phyloP scores from a whole-genome alignment of 2,888 invertebrate species.

The Tribolium freemani region DNA sequence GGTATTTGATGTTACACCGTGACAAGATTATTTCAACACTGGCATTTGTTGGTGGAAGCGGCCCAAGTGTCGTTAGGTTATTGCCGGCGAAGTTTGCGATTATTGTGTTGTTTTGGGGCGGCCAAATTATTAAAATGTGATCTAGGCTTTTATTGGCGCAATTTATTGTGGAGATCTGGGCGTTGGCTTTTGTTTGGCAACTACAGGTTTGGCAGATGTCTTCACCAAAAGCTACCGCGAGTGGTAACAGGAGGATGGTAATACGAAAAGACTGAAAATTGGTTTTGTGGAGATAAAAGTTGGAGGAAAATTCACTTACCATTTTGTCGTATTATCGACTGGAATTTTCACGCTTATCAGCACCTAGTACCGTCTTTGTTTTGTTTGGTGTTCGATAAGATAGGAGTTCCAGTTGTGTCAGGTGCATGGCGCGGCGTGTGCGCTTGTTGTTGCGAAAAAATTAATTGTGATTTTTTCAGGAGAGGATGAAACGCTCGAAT shows the following conservation, averaged over 20 bases:
- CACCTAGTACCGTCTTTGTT: not conserved
- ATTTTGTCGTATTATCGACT: not conserved
- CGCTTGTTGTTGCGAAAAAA: not conserved
- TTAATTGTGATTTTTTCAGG: slow-evolving; percentile 65
- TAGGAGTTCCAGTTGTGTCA: not conserved
- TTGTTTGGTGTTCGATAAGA: not conserved
- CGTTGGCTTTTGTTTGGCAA: not conserved
- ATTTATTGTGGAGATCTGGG: slow-evolving; percentile 15
- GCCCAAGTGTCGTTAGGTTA: slow-evolving; percentile 65
- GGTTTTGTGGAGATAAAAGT: not conserved
- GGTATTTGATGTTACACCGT: slow-evolving; percentile 70
- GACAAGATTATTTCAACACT: slow-evolving; percentile 71
- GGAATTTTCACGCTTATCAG: not conserved
- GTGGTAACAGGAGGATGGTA: not conserved
- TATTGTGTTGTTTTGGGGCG: slow-evolving; percentile 52
- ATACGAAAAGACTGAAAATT: not conserved
- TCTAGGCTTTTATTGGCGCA: slow-evolving; percentile 38
- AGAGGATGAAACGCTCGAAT: slow-evolving; percentile 73
- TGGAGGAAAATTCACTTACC: not conserved
- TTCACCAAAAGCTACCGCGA: not conserved
- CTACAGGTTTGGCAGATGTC: slow-evolving; percentile 10
- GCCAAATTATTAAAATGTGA: slow-evolving; percentile 60
- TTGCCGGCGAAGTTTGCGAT: slow-evolving; percentile 73
- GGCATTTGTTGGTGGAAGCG: slow-evolving; percentile 56
- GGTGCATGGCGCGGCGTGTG: not conserved